Evolutionary conservation across 2,888 invertebrate genomes (phyloP).

Genomic region (Hipparchia sbordonii): DNA sequence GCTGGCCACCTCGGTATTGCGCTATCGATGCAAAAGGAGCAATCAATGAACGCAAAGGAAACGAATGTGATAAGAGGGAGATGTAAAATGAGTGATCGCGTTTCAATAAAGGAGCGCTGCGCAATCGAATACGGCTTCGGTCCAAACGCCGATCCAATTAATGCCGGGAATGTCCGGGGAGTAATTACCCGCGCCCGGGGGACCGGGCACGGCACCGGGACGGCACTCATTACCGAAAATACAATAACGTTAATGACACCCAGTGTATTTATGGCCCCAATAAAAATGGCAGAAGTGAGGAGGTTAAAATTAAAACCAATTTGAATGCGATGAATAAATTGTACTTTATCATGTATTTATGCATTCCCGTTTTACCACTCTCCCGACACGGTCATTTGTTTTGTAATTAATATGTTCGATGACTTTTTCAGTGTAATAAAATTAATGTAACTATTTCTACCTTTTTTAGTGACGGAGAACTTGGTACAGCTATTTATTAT

Average conservation of each 20-base stretch:
- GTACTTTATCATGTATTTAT: slow-evolving; percentile 36
- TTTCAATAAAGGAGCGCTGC: slow-evolving; percentile 46
- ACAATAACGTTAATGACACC: slow-evolving; percentile 41
- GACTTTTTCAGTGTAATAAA: neutral
- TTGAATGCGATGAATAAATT: slow-evolving; percentile 38
- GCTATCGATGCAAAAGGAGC: neutral
- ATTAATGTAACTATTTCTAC: neutral
- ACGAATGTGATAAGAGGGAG: neutral
- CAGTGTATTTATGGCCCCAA: slow-evolving; percentile 37
- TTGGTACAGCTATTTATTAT: neutral
- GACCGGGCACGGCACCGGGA: slow-evolving; percentile 36
- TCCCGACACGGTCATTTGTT: slow-evolving; percentile 4
- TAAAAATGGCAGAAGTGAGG: slow-evolving; percentile 38
- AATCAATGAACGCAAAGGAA: neutral
- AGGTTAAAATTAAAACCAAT: slow-evolving; percentile 39
- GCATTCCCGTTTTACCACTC: slow-evolving; percentile 30
- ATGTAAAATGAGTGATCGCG: slow-evolving; percentile 45
- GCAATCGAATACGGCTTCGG: slow-evolving; percentile 42
- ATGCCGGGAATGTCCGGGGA: slow-evolving; percentile 56
- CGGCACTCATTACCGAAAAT: slow-evolving; percentile 44
- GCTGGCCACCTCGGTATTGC: no score
- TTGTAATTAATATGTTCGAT: slow-evolving; percentile 13
- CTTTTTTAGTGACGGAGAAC: neutral
- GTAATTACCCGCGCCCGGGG: slow-evolving; percentile 56
- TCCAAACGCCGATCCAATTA: slow-evolving; percentile 63